These are phyloP conservation scores for Enteromius thamalakanensis DNA, from an alignment of 2,797 vertebrate species.

Conservation along the genomic window DNA sequence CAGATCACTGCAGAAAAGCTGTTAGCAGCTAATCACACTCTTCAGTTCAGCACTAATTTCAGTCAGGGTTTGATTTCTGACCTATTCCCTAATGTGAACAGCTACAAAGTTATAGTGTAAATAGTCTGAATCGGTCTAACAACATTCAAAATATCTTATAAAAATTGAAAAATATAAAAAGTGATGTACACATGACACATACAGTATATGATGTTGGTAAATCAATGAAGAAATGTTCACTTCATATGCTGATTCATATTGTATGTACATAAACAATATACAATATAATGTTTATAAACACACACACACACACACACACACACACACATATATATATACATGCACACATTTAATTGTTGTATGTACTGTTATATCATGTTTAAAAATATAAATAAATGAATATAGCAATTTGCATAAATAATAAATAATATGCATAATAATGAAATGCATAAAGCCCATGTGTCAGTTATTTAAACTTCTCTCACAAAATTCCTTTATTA, in stretches of 20 bases:
- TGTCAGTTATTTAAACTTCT: background rate
- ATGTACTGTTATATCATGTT: background rate
- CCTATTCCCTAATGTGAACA: background rate
- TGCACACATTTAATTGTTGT: too few relatives aligned
- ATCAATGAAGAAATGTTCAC: too few relatives aligned
- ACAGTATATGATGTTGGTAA: too few relatives aligned
- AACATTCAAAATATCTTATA: background rate
- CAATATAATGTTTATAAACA: too few relatives aligned
- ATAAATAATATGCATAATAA: background rate
- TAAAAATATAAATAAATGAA: background rate
- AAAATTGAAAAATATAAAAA: too few relatives aligned
- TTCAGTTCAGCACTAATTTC: slow-evolving; percentile 56
- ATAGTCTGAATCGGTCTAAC: slow-evolving; percentile 1
- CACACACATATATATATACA: too few relatives aligned
- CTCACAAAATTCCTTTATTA: background rate
- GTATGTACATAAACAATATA: too few relatives aligned
- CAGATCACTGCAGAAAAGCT: slow-evolving; percentile 26
- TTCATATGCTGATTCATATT: too few relatives aligned
- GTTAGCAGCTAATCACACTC: slow-evolving; percentile 55
- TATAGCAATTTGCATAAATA: too few relatives aligned
- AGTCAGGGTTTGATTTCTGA: background rate
- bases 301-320: too few relatives aligned
- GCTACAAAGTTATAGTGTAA: background rate
- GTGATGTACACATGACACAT: too few relatives aligned
- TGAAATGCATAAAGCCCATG: background rate